Conservation (phyloP, 2,113 vertebrate species). For the Myotis lucifugus region DNA sequence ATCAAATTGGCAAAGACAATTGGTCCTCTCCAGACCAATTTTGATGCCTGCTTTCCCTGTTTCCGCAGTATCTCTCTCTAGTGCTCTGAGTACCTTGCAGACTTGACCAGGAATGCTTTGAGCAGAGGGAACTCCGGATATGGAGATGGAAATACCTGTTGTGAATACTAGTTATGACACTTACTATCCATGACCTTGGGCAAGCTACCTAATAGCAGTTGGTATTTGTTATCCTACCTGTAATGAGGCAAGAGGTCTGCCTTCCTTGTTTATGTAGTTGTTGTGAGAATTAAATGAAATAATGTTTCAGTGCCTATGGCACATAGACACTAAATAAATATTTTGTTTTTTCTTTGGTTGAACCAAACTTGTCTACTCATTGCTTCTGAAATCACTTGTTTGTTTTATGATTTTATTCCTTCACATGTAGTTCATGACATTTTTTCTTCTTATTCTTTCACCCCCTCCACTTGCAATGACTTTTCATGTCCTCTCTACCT, state of each 20-base stretch:
- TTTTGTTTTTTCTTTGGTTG: not conserved
- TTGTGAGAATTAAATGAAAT: not conserved
- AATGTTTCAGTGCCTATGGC: not conserved
- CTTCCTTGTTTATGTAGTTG: not conserved
- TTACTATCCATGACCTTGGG: not conserved
- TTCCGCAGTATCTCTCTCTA: not conserved
- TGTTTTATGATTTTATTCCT: not conserved
- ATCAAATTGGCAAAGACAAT: not conserved
- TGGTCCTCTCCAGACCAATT: not conserved
- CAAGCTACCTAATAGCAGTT: not conserved
- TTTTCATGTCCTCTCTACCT: not conserved
- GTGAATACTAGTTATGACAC: not conserved
- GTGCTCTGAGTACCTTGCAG: not conserved
- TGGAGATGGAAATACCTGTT: not conserved
- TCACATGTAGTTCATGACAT: not conserved
- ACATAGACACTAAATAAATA: not conserved
- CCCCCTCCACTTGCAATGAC: not conserved
- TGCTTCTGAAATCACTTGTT: not conserved
- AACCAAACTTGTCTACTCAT: not conserved
- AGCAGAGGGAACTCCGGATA: too few relatives aligned
- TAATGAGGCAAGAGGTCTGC: not conserved
- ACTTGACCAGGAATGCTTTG: not conserved
- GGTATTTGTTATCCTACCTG: not conserved
- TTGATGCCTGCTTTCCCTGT: not conserved
- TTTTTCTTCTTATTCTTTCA: not conserved